Evolutionary conservation across 2,113 vertebrate genomes (phyloP).

Genomic region (Echinops telfairi): DNA sequence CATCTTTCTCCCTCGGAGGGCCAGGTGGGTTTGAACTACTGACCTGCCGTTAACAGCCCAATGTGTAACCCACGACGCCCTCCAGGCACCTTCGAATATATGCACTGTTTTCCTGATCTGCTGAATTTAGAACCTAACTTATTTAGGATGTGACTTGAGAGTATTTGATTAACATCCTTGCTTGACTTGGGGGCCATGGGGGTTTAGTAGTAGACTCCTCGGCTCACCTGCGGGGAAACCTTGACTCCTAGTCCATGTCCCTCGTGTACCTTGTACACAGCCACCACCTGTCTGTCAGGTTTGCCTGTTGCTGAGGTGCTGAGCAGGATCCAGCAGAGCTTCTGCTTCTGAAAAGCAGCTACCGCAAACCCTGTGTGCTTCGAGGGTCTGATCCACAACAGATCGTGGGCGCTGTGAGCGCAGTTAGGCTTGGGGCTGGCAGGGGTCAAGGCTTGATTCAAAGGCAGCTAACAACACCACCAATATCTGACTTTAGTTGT

Average conservation of each 20-base stretch:
- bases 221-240: background rate
- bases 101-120: background rate
- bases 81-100: background rate
- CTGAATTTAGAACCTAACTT: slow-evolving; percentile 11
- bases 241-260: background rate
- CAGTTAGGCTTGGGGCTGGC: background rate
- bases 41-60: no score
- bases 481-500: background rate
- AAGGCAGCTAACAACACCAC: background rate
- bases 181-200: background rate
- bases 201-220: background rate
- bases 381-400: background rate
- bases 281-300: background rate
- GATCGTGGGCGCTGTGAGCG: background rate
- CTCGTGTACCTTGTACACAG: background rate
- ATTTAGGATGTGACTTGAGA: background rate
- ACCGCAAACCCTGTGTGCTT: background rate
- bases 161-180: background rate
- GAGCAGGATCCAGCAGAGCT: background rate
- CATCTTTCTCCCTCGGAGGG: no score
- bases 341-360: background rate
- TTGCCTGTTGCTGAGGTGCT: background rate
- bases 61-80: no score
- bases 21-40: no score
- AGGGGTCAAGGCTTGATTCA: background rate